A percentile compares a stretch with the other conserved stretches of the same genome.
phyloP scores from a whole-genome alignment of 1,140 invertebrate species.

The Drosophila sp. region DNA sequence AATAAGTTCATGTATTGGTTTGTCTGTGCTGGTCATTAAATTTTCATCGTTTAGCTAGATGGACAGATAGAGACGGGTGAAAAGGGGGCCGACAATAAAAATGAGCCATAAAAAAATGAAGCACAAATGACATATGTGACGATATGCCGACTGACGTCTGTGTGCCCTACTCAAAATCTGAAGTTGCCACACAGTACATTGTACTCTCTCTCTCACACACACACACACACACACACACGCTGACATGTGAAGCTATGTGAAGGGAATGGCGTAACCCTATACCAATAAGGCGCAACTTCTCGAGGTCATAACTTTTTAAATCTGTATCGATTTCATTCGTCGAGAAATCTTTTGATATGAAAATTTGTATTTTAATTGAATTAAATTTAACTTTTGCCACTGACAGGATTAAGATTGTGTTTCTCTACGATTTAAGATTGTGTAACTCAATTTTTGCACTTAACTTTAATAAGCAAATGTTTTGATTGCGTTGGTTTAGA shows the following conservation, averaged over 20 bases:
- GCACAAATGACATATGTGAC: constrained; percentile 65
- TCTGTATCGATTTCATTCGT: constrained; percentile 1
- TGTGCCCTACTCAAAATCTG: constrained; percentile 41
- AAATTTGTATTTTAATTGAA: constrained; percentile 7
- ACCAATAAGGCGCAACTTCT: constrained; percentile 6
- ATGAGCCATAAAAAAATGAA: constrained; percentile 53
- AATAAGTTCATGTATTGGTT: neutral
- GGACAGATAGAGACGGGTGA: neutral
- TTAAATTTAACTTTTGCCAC: neutral
- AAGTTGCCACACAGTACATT: neutral
- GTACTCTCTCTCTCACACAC: neutral
- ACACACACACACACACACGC: neutral
- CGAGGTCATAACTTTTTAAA: constrained; percentile 9
- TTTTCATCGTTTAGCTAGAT: constrained; percentile 31
- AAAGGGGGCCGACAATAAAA: constrained; percentile 50
- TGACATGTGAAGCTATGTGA: neutral
- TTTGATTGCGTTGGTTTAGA: too few species aligned
- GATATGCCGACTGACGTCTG: constrained; percentile 44
- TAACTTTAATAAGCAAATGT: too few species aligned
- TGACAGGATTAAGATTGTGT: neutral
- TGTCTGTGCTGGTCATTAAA: constrained; percentile 38
- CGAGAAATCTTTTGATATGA: constrained; percentile 9
- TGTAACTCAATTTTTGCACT: too few species aligned
- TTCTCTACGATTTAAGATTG: neutral
- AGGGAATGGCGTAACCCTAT: constrained; percentile 4